Base-by-base conservation (phyloP, 2,888 invertebrate species). In the Archips crataeganus region DNA sequence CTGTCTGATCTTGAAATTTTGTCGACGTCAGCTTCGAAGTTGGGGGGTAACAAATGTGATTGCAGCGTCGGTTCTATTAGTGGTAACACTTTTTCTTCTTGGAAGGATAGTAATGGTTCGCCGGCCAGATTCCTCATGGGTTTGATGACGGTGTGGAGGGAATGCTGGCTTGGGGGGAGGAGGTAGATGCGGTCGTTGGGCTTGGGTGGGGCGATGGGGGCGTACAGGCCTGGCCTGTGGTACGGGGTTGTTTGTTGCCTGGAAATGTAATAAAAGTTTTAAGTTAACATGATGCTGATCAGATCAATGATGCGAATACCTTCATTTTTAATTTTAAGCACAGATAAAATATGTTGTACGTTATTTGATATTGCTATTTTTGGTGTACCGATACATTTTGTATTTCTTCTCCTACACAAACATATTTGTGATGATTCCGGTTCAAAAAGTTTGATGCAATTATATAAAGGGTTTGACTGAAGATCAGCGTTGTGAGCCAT, bases 171-270 rank as follows among this genome's bases (percentile, higher is more conserved):
- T 0, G 94, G 94, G 0, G 92, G 85, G 0, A 94, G 87, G 39
- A 91, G 87, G 78, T 87, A 92, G n/a, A 54, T 78, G 51, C 90
- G 80, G 54, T 89, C 90, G 54, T 82, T 81, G 0, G 91, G 88
- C 69, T 89, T 92, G 0, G 94, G 95, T 0, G 95, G 95, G 1
- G 85, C 81, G 10, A 84, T 82, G 0, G 96, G 96, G 0, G 95
- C 95, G 84, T 91, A 96, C 2, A 95, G 83, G 0, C 95, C 96
- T 1, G 95, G 95, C 54, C 85, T 89, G 82, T 95, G 95, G 81
- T 86, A 87, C 0, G 86, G 89, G 0, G 95, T 95, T 0, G 95
- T 94, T 64, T 81, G 64, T 5, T 90, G 90, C 69, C 92, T 92
- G 90, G 11, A 88, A 90, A 2, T 6, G 13, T 1, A 3, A 63